Conservation (phyloP, 1,140 invertebrate species). For the Ceratosolen fusciceps region DNA sequence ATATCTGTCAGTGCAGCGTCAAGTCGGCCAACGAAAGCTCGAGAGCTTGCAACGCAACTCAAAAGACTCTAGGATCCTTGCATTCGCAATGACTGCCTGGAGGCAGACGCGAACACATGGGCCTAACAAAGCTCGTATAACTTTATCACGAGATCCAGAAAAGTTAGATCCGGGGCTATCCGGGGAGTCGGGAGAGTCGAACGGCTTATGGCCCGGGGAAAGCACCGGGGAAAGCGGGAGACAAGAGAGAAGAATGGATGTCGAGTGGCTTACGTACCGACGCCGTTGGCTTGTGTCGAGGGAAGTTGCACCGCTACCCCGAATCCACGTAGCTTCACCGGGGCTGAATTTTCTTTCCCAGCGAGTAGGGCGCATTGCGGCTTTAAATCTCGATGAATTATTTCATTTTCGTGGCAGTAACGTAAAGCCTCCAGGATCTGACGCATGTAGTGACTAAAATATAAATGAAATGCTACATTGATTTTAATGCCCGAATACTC, state of each 20-base stretch:
- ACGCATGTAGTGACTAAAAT: constrained; percentile 95
- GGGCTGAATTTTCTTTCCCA: constrained; percentile 96
- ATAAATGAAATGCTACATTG: neutral
- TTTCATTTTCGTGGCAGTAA: constrained; percentile 98
- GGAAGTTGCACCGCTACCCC: constrained; percentile 94
- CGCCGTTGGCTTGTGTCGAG: constrained; percentile 81
- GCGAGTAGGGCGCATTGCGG: constrained; percentile 95
- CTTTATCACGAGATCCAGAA: constrained; percentile 55
- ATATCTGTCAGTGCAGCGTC: neutral
- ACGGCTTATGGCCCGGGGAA: constrained; percentile 33
- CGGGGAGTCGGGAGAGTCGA: constrained; percentile 14
- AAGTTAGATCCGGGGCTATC: constrained; percentile 38
- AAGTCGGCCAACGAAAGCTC: neutral
- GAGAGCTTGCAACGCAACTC: neutral
- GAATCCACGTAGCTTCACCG: constrained; percentile 98
- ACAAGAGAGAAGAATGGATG: constrained; percentile 7
- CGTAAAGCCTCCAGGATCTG: constrained; percentile 95
- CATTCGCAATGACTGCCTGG: constrained; percentile 25
- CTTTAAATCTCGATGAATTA: constrained; percentile 95
- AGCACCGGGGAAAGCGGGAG: neutral
- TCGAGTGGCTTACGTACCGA: constrained; percentile 73
- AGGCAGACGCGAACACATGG: neutral
- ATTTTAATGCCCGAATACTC: neutral
- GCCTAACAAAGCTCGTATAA: constrained; percentile 57
- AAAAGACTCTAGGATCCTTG: neutral